Conservation (phyloP, 2,888 invertebrate species). For the Andrena minutula region DNA sequence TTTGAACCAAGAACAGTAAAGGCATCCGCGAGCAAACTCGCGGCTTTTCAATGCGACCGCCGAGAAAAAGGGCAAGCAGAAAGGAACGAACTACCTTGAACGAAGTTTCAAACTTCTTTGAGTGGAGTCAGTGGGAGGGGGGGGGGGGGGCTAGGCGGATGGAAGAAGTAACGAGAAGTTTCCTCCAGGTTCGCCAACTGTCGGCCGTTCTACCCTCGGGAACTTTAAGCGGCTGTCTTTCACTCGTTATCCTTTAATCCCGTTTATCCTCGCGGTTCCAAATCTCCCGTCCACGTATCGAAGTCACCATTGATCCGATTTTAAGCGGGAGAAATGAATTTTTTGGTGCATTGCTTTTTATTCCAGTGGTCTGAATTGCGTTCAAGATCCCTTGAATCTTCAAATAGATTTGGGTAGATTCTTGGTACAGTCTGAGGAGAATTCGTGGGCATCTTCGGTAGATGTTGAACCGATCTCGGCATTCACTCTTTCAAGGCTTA, state of each 20-base stretch:
- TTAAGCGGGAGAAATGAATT: constrained; percentile 7
- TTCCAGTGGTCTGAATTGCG: too few species aligned
- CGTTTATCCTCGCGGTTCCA: not conserved
- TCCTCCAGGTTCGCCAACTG: constrained; percentile 40
- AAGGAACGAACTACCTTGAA: constrained; percentile 1
- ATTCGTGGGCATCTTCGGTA: not conserved
- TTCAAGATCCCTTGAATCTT: too few species aligned
- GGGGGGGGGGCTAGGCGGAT: not conserved
- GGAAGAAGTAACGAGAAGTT: constrained; percentile 41
- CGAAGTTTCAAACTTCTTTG: constrained; percentile 36
- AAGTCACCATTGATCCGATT: constrained; percentile 3
- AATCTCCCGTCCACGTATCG: not conserved
- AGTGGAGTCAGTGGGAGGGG: not conserved
- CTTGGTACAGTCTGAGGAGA: not conserved
- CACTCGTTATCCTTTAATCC: constrained; percentile 55
- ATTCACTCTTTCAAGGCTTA: not conserved
- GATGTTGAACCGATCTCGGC: not conserved
- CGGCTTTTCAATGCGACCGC: constrained; percentile 2
- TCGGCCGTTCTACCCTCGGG: constrained; percentile 59
- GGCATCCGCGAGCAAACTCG: constrained; percentile 6
- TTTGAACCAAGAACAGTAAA: constrained; percentile 41
- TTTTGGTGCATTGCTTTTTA: not conserved
- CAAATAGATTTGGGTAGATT: not conserved
- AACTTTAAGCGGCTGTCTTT: constrained; percentile 63
- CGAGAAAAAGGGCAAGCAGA: not conserved